phyloP scores from a whole-genome alignment of 1,140 invertebrate genomes.

The Trachelipus rathkii region DNA sequence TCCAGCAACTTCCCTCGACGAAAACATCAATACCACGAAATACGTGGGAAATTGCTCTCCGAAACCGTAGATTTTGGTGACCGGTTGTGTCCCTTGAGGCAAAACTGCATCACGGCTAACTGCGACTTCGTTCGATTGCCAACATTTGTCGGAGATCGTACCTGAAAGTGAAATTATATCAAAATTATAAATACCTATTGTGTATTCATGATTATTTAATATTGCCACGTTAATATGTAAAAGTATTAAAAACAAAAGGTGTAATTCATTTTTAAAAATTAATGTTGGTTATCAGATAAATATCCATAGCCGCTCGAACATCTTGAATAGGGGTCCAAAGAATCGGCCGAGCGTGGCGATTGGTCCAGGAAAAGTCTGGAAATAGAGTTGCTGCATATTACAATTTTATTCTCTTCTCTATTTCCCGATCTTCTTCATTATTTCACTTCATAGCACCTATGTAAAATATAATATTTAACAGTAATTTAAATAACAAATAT shows the following conservation, averaged over 20 bases:
- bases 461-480: no score
- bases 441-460: no score
- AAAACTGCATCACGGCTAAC: constrained; percentile 9
- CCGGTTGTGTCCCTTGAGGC: constrained; percentile 9
- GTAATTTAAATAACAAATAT: no score
- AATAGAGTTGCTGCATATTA: not conserved
- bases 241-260: no score
- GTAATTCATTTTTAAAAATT: no score
- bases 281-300: no score
- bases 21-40: constrained; percentile 13
- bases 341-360: constrained; percentile 9
- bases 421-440: no score
- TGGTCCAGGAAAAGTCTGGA: not conserved
- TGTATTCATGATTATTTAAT: no score
- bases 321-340: constrained; percentile 6
- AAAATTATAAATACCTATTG: no score
- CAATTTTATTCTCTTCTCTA: not conserved
- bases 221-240: no score
- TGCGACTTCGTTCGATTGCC: not conserved
- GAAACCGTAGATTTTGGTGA: constrained; percentile 9
- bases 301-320: not conserved
- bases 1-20: constrained; percentile 1
- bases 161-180: no score
- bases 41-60: constrained; percentile 9
- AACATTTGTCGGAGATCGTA: no score